Percentiles rank a stretch among this genome's conserved stretches.
These are phyloP conservation scores for Liopterus haemorrhoidalis DNA, from an alignment of 2,888 invertebrate genomes.

Conservation along the genomic window DNA sequence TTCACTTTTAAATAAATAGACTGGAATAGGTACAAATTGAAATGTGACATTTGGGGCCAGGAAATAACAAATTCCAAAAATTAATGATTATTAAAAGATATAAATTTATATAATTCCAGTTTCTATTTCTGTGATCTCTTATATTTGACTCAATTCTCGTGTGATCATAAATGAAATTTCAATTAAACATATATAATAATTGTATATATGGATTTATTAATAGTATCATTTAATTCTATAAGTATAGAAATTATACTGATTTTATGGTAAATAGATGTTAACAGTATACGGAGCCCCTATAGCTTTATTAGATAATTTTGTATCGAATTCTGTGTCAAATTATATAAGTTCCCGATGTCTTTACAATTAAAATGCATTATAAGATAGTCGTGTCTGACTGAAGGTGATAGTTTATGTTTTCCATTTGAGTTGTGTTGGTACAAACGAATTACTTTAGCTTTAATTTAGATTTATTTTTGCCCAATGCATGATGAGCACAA, in stretches of 20 bases:
- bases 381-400: not conserved
- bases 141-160: slow-evolving; percentile 34
- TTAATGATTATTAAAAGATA: slow-evolving; percentile 5
- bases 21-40: slow-evolving; percentile 21
- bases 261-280: slow-evolving; percentile 30
- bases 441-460: too few species aligned
- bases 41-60: slow-evolving; percentile 18
- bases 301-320: slow-evolving; percentile 22
- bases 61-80: slow-evolving; percentile 15
- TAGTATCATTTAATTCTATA: slow-evolving; percentile 38
- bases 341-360: slow-evolving; percentile 6
- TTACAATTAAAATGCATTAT: not conserved
- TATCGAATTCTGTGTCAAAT: slow-evolving; percentile 20
- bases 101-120: slow-evolving; percentile 37
- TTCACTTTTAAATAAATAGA: slow-evolving; percentile 24
- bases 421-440: slow-evolving; percentile 10
- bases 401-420: slow-evolving; percentile 14
- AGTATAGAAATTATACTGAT: slow-evolving; percentile 33
- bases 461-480: too few species aligned
- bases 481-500: slow-evolving; percentile 5
- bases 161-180: slow-evolving; percentile 22
- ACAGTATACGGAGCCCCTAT: slow-evolving; percentile 23
- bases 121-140: slow-evolving; percentile 47
- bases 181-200: slow-evolving; percentile 44
- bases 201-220: slow-evolving; percentile 46